Evolutionary conservation across 2,113 vertebrate genomes (phyloP), one percentile per base, ranked within the genome.

Genomic region (Astatoreochromis straeleni): DNA sequence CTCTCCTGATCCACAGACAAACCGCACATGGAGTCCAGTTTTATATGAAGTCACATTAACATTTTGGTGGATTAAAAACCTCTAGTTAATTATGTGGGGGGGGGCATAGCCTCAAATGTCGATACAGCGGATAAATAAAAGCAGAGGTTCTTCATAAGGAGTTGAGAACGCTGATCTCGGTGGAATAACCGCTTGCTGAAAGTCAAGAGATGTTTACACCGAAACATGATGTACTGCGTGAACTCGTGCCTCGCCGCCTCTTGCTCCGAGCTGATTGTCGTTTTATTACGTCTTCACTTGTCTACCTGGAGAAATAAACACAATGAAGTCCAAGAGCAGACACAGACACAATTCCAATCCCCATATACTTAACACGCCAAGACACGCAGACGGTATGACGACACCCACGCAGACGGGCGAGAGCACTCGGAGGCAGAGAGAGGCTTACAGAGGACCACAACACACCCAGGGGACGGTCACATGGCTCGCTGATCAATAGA

Each of bases 401-500:
- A 84, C 89, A 84, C 65, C 19, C 82, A 84, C 73, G 26, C 82
- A 92, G 82, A 88, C 88, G 51, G 58, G 49, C 54, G 68, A 81
- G 82, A 13, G 16, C 16, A 17, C 3, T 83, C 6, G 3, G 51
- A 11, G 65, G 81, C 88, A 83, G 35, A 88, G 21, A 86, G 54
- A 84, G 58, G 83, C 87, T 83, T 80, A 79, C 55, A 85, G 68
- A 78, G 53, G 85, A 85, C 83, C 88, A 6, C 16, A 8, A 42
- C 85, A 75, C 26, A 73, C 83, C 85, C 84, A 1, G 79, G 89
- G 88, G 88, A 90, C 80, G 19, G 81, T 92, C 87, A 90, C 92
- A 89, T 87, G 91, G 80, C 57, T 83, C 53, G 5, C 24, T 86
- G 89, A 94, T 95, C 86, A 54, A 92, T 93, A 65, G 26, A 78